Base-by-base conservation (phyloP, 2,888 invertebrate species). In the Harmothoe impar region DNA sequence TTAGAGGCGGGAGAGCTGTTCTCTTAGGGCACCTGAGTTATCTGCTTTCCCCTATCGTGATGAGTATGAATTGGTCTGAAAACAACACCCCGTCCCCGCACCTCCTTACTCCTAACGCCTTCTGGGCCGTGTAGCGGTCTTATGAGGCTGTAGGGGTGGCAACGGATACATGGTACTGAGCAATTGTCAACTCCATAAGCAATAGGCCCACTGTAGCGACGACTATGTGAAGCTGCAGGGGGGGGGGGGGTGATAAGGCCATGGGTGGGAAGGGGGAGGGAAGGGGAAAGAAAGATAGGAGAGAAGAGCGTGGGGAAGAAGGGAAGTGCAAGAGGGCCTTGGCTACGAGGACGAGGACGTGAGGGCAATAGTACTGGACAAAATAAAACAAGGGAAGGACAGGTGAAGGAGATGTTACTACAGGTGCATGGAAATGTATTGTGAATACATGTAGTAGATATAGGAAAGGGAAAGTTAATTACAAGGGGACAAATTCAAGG, bases 1-100 rank as follows among this genome's bases (percentile, higher is more conserved):
- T 86, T 86, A 86, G 86, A 86, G 51, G 86, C 56, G 52, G n/a
- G 86, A 86, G 51, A 86, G 86, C 23, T 17, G 86, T n/a, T 54
- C 54, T 33, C 54, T 56, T 29, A 54, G 29, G 86, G 25, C 56
- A 86, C 54, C 54, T 56, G 56, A 54, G 86, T 86, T 86, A 86
- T 86, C 86, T 54, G 54, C 54, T 56, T 54, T 23, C 54, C 12
- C 25, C 25, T 52, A 86, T 86, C 86, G 52, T 56, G 86, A 86
- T 86, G 56, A 54, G 86, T 25, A 86, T 86, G 86, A 86, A 86
- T 86, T 86, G 86, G 86, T 10, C 86, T 86, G 86, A 86, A 86
- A 86, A 86, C n/a, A 86, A 86, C 86, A 86, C 54, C 52, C 33
- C 23, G 15, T 20, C 43, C 43, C 43, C 43, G 43, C 43, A 43